Conservation (phyloP, 1,140 invertebrate species). For the Onthophagus taurus region DNA sequence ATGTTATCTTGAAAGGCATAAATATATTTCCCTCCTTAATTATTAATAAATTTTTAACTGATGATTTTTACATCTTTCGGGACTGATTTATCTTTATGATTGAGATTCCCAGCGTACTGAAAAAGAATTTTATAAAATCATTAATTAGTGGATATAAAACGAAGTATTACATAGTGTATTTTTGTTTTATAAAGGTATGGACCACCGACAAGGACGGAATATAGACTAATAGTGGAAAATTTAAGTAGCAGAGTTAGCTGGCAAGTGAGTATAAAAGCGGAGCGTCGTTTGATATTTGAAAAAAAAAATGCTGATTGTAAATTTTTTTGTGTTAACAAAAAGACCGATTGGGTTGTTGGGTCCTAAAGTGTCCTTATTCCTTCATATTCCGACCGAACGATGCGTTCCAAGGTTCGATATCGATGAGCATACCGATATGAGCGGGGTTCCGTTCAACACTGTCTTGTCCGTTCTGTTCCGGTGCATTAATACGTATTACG, state of each 20-base stretch:
- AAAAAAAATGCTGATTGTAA: constrained; percentile 5
- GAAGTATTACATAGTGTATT: too few relatives aligned
- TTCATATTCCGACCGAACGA: constrained; percentile 5
- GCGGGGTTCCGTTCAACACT: constrained; percentile 4
- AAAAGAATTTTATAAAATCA: too few relatives aligned
- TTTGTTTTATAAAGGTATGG: constrained; percentile 63
- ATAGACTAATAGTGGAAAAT: constrained; percentile 94
- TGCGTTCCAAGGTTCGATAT: too few relatives aligned
- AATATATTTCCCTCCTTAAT: too few relatives aligned
- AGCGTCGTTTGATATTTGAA: neutral
- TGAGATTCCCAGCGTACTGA: too few relatives aligned
- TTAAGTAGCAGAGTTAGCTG: constrained; percentile 95
- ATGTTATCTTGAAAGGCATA: too few relatives aligned
- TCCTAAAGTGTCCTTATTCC: constrained; percentile 12
- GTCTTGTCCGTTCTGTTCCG: constrained; percentile 4
- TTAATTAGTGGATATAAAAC: too few relatives aligned
- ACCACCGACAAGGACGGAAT: constrained; percentile 92
- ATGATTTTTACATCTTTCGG: too few relatives aligned
- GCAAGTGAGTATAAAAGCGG: constrained; percentile 49
- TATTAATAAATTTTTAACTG: too few relatives aligned
- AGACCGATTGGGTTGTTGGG: constrained; percentile 11
- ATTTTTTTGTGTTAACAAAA: too few relatives aligned
- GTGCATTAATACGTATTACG: neutral
- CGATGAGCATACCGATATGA: constrained; percentile 10
- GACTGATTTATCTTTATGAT: too few relatives aligned